phyloP scores from a whole-genome alignment of 2,113 vertebrate genomes.

The Podarcis muralis region DNA sequence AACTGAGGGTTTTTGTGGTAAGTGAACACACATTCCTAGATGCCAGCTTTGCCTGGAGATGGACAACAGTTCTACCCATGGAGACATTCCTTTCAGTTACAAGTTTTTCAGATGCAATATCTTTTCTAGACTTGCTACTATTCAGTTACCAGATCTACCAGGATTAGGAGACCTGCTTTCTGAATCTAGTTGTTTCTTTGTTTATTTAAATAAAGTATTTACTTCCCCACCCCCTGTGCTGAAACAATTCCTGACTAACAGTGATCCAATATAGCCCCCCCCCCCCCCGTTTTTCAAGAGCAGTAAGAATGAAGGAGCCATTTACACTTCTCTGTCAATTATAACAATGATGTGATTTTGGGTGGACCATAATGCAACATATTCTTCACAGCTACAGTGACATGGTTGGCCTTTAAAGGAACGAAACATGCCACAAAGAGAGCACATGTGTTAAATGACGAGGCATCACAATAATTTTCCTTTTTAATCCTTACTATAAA shows the following conservation, averaged over 20 bases:
- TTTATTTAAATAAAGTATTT: too few relatives aligned
- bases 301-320: background rate
- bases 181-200: too few relatives aligned
- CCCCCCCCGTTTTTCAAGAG: too few relatives aligned
- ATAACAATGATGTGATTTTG: slow-evolving; percentile 1
- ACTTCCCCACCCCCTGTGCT: background rate
- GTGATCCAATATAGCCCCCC: background rate
- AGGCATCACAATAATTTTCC: background rate
- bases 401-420: slow-evolving; percentile 17
- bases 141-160: too few relatives aligned
- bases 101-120: too few relatives aligned
- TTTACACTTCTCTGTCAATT: slow-evolving; percentile 23
- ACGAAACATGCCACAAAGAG: background rate
- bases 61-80: too few relatives aligned
- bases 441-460: slow-evolving; percentile 21
- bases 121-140: too few relatives aligned
- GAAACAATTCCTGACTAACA: background rate
- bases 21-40: too few relatives aligned
- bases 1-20: too few relatives aligned
- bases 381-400: slow-evolving; percentile 23
- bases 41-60: too few relatives aligned
- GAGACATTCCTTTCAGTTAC: too few relatives aligned
- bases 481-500: slow-evolving; percentile 32
- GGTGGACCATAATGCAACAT: slow-evolving; percentile 11
- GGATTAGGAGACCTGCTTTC: too few relatives aligned